Evolutionary conservation across 2,113 vertebrate species (phyloP), one percentile per base, ranked within the genome.

Genomic region (Pelmatolapia mariae): DNA sequence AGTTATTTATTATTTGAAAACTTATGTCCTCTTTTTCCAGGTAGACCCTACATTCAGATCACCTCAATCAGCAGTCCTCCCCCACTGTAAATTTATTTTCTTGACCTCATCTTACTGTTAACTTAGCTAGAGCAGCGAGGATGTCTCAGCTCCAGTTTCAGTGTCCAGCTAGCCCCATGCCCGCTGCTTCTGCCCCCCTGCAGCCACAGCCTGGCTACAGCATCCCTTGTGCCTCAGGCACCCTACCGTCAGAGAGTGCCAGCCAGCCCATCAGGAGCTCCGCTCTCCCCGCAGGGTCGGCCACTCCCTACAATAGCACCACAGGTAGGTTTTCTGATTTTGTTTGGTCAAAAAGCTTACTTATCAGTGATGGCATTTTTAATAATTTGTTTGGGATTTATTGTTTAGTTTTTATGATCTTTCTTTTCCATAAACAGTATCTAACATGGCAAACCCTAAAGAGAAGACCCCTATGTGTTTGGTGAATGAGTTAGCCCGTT

Each of bases 401-500:
- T 12, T 19, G 12, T 73, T 31, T 18, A 47, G 53, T 63, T 68
- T 18, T 9, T 68, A 7, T 7, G 52, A 36, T 76, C 10, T 31
- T 76, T 78, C 76, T 2, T 90, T 96, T 80, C 3, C 8, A 26
- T 18, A 50, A 78, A 52, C 94, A 99, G 97, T 97, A 97, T 97
- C 97, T 96, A 98, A 98, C 97, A 98, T 98, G 98, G 98, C 98
- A 98, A 98, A 98, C 97, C 97, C 98, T 97, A 99, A 98, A 98
- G 98, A 98, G 97, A 99, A 99, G 97, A 99, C 97, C 96, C 97
- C 98, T 57, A 97, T 99, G 97, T 98, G 97, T 98, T 97, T 99
- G 96, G 98, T 98, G 97, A 99, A 98, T 97, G 98, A 99, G 97
- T 97, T 98, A 97, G 98, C 98, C 97, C 97, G 97, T 97, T 99